These are phyloP conservation scores for Protodeltote pygarga DNA, from an alignment of 2,888 invertebrate genomes.

Conservation along the genomic window DNA sequence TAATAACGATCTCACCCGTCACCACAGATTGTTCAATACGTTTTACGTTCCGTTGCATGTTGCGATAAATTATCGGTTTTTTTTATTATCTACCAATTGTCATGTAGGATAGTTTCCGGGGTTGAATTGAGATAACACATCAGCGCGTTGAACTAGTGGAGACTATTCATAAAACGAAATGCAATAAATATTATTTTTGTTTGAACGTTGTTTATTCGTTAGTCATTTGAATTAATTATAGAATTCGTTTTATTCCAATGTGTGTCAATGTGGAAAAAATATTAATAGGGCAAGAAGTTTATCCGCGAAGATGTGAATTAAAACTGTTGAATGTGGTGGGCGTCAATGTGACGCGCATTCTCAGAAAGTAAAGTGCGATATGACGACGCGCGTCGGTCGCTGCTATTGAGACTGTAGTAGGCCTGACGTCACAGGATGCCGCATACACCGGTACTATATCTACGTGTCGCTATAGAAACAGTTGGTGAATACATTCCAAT, in stretches of 20 bases:
- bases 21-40: too few relatives aligned
- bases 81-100: too few relatives aligned
- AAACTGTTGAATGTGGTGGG: conserved; percentile 61
- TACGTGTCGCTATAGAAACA: conserved; percentile 78
- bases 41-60: too few relatives aligned
- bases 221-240: conserved; percentile 43
- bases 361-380: conserved; percentile 41
- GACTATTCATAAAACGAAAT: too few relatives aligned
- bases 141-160: too few relatives aligned
- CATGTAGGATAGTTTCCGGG: too few relatives aligned
- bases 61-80: too few relatives aligned
- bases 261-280: conserved; percentile 52
- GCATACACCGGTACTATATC: conserved; percentile 51
- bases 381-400: conserved; percentile 29
- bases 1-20: too few relatives aligned
- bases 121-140: too few relatives aligned
- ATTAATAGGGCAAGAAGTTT: conserved; percentile 65
- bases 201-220: conserved; percentile 21
- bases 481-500: conserved; percentile 76
- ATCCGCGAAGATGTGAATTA: conserved; percentile 65
- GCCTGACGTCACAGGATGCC: conserved; percentile 72
- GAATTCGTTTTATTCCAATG: conserved; percentile 46
- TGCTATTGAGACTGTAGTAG: conserved; percentile 45
- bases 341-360: conserved; percentile 43
- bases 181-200: conserved; percentile 30